Base-by-base conservation (phyloP, 2,113 vertebrate genomes). In the Odobenus rosmarus region DNA sequence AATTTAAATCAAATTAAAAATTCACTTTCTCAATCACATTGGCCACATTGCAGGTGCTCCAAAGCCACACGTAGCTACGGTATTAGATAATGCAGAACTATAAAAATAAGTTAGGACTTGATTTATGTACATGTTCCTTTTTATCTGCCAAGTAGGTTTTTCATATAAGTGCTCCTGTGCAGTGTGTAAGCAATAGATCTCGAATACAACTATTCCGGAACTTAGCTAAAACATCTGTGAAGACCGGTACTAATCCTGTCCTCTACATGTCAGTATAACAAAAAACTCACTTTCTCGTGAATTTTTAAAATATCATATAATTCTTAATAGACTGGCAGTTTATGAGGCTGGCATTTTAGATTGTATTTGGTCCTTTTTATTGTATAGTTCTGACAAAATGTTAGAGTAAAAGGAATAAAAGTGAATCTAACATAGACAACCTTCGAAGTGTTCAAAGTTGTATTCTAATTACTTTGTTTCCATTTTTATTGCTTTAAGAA, bases 1-100 rank as follows among this genome's bases (percentile, higher is more conserved):
- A 72, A 86, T 57, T 91, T 95, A 84, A 95, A 33, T 80, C 23
- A 67, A 92, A 64, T 33, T 92, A 62, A 94, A 80, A 57, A 64
- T 77, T 64, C 23, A 80, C 3, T 76, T 69, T 95, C 39, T 74
- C 59, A 91, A 42, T 80, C 49, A 84, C 12, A 76, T 4, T 26
- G 19, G 19, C 51, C 23, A 36, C 16, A 36, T 83, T 90, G 92
- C n/a, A 95, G n/a, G 59, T 83, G n/a, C 49, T 88, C 74, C 80
- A 10, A 74, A 42, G 51, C 49, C 46, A 61, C 24, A 46, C 62
- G 28, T 90, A 79, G 53, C 67, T 33, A 15, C 8, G 67, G 15
- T 49, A 36, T 61, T 79, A 72, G 24, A 42, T 31, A 88, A 79
- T 28, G 10, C 24, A 76, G 23, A 61, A 61, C 80, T 90, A 1